These are phyloP conservation scores for Julus scandinavius DNA, from an alignment of 2,888 invertebrate genomes.

Conservation along the genomic window DNA sequence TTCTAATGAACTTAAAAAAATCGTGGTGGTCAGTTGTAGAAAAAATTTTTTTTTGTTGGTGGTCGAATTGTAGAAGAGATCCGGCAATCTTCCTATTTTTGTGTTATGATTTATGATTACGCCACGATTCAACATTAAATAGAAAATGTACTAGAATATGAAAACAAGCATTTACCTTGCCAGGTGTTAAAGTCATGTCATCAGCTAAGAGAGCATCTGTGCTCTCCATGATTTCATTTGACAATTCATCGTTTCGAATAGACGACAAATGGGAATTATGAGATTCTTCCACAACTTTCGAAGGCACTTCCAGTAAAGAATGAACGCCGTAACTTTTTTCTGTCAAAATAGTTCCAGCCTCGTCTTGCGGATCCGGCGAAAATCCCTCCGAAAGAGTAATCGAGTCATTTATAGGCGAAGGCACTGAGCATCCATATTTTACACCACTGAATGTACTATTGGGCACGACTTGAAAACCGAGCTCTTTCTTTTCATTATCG, in stretches of 20 bases:
- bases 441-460: background rate
- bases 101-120: too few relatives aligned
- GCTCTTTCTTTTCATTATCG: background rate
- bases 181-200: constrained; percentile 60
- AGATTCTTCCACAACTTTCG: background rate
- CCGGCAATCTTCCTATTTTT: too few relatives aligned
- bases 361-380: background rate
- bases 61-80: too few relatives aligned
- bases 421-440: background rate
- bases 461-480: background rate
- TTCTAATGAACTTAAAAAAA: too few relatives aligned
- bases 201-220: constrained; percentile 65
- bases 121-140: background rate
- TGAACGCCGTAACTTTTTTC: constrained; percentile 56
- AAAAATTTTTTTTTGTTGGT: too few relatives aligned
- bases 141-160: too few relatives aligned
- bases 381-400: background rate
- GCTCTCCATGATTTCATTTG: constrained; percentile 65
- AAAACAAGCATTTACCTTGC: background rate
- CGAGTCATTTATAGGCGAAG: background rate
- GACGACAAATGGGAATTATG: background rate
- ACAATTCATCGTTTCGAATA: background rate
- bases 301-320: background rate
- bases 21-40: too few relatives aligned
- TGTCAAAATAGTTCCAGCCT: constrained; percentile 55